These are phyloP conservation scores for Penaeus chinensis DNA, from an alignment of 1,140 invertebrate genomes.

Conservation along the genomic window DNA sequence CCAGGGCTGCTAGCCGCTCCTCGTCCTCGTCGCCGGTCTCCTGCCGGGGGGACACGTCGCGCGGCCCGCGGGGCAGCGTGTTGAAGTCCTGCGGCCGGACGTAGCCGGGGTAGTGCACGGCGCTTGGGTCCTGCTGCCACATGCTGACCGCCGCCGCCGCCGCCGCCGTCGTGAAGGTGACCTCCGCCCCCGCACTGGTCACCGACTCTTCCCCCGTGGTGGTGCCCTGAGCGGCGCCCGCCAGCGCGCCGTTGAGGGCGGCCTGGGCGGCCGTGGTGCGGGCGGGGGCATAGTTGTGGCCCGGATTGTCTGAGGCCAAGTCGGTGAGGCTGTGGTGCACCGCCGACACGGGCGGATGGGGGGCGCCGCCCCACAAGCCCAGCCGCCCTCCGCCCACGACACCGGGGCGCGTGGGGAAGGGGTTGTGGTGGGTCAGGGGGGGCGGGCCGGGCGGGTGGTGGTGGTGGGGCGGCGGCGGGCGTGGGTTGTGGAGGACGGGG, in stretches of 20 bases:
- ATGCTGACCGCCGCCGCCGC: not conserved
- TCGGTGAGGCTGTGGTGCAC: conserved; percentile 50
- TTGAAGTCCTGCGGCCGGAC: conserved; percentile 61
- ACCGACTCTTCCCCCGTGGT: conserved; percentile 15
- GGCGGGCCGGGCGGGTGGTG: conserved; percentile 8
- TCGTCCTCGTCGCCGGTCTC: conserved; percentile 42
- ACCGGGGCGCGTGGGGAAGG: conserved; percentile 11
- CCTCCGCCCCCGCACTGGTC: not conserved
- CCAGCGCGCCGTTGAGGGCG: conserved; percentile 9
- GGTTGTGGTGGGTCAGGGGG: conserved; percentile 39
- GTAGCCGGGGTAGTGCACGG: conserved; percentile 61
- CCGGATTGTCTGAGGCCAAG: conserved; percentile 30
- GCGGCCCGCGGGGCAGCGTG: conserved; percentile 46
- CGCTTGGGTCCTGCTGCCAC: conserved; percentile 56
- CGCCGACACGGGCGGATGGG: conserved; percentile 3
- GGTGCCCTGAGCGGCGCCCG: not conserved
- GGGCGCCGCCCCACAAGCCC: conserved; percentile 35
- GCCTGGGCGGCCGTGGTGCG: conserved; percentile 1
- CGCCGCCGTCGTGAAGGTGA: conserved; percentile 11
- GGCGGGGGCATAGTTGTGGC: conserved; percentile 15
- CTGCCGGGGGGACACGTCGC: not conserved
- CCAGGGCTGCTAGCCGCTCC: conserved; percentile 44
- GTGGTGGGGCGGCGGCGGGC: conserved; percentile 32
- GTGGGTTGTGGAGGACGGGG: conserved; percentile 34
- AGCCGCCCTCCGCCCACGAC: conserved; percentile 21